phyloP scores from a whole-genome alignment of 1,140 invertebrate species.

The Drosophila tsacasi region DNA sequence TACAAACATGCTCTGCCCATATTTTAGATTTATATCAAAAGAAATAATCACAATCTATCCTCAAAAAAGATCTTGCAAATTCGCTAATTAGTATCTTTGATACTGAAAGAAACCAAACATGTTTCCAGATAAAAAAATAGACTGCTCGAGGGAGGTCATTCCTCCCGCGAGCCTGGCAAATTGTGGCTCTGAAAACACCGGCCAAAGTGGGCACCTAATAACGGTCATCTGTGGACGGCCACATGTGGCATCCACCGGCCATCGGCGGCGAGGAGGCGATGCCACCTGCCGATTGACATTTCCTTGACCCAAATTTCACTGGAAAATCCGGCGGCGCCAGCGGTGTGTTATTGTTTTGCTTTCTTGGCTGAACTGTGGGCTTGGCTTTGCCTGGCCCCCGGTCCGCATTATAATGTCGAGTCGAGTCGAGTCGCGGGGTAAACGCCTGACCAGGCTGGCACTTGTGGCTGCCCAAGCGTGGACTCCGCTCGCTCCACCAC shows the following conservation, averaged over 20 bases:
- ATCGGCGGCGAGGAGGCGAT: constrained; percentile 22
- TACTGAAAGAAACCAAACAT: neutral
- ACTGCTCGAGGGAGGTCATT: constrained; percentile 49
- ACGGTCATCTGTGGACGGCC: constrained; percentile 51
- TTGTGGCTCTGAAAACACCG: constrained; percentile 48
- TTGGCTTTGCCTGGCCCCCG: constrained; percentile 38
- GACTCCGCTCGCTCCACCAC: constrained; percentile 28
- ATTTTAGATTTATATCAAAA: neutral
- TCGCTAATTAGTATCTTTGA: neutral
- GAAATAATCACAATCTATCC: neutral
- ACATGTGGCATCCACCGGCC: constrained; percentile 9
- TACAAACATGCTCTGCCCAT: neutral
- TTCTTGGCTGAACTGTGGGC: constrained; percentile 52
- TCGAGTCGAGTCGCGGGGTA: constrained; percentile 39
- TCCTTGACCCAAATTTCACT: constrained; percentile 82
- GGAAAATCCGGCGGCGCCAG: constrained; percentile 41
- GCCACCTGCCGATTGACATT: constrained; percentile 76
- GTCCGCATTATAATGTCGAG: constrained; percentile 28
- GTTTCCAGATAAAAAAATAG: neutral
- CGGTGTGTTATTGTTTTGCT: constrained; percentile 46
- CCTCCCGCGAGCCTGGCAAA: constrained; percentile 53
- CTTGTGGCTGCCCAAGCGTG: constrained; percentile 74
- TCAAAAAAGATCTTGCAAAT: neutral
- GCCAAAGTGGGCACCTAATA: constrained; percentile 55
- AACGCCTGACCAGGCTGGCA: constrained; percentile 54